These are phyloP conservation scores for Euzophera pinguis DNA, from an alignment of 2,888 invertebrate genomes.

Conservation along the genomic window DNA sequence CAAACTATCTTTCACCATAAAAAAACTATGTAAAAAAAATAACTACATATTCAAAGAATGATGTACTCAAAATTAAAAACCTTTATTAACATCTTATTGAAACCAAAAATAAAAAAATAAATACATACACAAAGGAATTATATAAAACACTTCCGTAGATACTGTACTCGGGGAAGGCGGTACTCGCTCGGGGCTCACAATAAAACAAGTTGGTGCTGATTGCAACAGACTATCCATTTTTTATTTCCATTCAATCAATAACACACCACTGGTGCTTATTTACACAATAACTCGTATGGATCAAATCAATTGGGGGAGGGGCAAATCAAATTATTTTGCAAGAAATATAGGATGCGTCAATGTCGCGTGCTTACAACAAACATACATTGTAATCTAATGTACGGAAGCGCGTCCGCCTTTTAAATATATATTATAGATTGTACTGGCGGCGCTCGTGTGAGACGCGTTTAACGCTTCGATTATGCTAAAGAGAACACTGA, in stretches of 20 bases:
- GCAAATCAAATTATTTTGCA: constrained; percentile 39
- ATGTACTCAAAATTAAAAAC: constrained; percentile 20
- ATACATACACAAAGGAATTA: constrained; percentile 30
- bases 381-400: constrained; percentile 43
- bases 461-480: constrained; percentile 55
- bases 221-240: constrained; percentile 72
- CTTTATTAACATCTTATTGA: constrained; percentile 36
- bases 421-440: constrained; percentile 26
- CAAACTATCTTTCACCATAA: no score
- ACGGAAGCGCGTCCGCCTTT: constrained; percentile 38
- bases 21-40: not conserved
- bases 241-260: constrained; percentile 71
- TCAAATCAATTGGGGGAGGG: constrained; percentile 31
- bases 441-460: constrained; percentile 28
- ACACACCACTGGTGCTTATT: constrained; percentile 73
- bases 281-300: constrained; percentile 66
- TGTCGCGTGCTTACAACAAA: constrained; percentile 42
- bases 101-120: constrained; percentile 34
- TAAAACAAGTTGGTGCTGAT: constrained; percentile 58
- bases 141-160: constrained; percentile 20
- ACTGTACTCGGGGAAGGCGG: constrained; percentile 25
- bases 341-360: constrained; percentile 37
- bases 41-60: not conserved
- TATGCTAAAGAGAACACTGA: constrained; percentile 55
- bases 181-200: constrained; percentile 30